Conservation (phyloP, 2,113 vertebrate species). For the Cinclus mexicanus region DNA sequence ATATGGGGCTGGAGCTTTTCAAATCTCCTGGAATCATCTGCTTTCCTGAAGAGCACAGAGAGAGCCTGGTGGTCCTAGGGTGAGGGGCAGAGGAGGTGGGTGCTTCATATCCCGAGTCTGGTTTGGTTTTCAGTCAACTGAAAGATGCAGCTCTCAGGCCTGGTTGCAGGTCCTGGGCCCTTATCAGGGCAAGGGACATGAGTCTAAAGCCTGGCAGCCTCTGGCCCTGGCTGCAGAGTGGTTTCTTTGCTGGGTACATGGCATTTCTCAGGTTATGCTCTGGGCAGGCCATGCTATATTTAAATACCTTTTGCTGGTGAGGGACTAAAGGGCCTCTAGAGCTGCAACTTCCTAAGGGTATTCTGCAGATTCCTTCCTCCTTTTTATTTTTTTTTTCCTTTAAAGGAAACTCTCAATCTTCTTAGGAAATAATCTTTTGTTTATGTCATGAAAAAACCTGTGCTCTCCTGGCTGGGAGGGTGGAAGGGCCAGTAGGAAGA, state of each 20-base stretch:
- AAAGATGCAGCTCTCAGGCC: not conserved
- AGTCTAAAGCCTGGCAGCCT: not conserved
- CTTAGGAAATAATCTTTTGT: constrained; percentile 65
- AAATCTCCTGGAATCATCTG: not conserved
- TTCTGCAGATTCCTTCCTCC: constrained; percentile 56
- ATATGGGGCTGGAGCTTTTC: not conserved
- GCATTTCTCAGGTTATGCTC: not conserved
- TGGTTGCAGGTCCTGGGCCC: not conserved
- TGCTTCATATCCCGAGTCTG: not conserved
- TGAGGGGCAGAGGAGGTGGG: not conserved
- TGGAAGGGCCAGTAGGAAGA: constrained; percentile 35
- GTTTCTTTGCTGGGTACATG: not conserved
- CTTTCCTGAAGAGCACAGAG: not conserved
- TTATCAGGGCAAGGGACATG: not conserved
- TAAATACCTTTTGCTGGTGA: constrained; percentile 32
- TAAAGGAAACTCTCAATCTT: constrained; percentile 52
- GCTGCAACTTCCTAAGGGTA: constrained; percentile 42
- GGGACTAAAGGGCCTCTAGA: constrained; percentile 35
- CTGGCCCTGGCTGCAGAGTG: not conserved
- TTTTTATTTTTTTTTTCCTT: not conserved
- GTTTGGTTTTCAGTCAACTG: not conserved
- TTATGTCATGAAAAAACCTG: constrained; percentile 46
- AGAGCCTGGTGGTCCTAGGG: not conserved
- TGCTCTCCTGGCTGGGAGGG: not conserved
- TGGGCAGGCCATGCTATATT: constrained; percentile 28